Conservation (phyloP, 1,140 invertebrate genomes). For the Caenorhabditis inopinata region DNA sequence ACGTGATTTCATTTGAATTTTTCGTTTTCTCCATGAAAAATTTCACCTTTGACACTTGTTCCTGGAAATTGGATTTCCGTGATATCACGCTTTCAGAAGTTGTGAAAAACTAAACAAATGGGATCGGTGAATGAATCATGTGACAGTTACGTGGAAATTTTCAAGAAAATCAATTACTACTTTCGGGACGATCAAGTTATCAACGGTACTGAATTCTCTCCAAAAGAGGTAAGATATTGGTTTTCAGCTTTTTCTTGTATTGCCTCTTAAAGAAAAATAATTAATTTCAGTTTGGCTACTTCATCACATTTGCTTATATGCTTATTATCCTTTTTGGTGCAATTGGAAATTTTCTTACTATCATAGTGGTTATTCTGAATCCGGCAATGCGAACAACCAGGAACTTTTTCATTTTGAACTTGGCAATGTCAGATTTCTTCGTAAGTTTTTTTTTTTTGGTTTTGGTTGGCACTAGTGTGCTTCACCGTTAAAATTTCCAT, state of each 20-base stretch:
- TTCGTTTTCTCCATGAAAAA: no score
- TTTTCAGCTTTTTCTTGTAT: not conserved
- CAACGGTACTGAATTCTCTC: conserved; percentile 60
- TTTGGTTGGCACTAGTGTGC: no score
- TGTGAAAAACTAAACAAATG: conserved; percentile 19
- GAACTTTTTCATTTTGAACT: conserved; percentile 66
- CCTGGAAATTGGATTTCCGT: not conserved
- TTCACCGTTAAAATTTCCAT: no score
- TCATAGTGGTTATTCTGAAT: conserved; percentile 60
- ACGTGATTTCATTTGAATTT: no score
- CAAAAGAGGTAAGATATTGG: conserved; percentile 49
- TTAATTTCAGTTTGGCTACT: conserved; percentile 56
- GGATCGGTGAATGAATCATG: conserved; percentile 38
- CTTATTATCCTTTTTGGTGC: conserved; percentile 59
- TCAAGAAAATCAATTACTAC: conserved; percentile 57
- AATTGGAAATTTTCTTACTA: conserved; percentile 60
- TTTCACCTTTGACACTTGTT: no score
- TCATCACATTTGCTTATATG: conserved; percentile 55
- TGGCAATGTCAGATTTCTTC: conserved; percentile 64
- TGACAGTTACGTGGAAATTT: conserved; percentile 22
- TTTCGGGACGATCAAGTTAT: conserved; percentile 64
- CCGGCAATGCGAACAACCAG: conserved; percentile 60
- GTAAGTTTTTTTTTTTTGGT: conserved; percentile 40
- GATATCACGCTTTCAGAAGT: not conserved
- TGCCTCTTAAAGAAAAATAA: not conserved